A percentile compares a stretch with the other conserved stretches of the same genome.
Evolutionary conservation across 2,113 vertebrate genomes (phyloP).

Genomic region (Rhegmatorhina hoffmannsi): DNA sequence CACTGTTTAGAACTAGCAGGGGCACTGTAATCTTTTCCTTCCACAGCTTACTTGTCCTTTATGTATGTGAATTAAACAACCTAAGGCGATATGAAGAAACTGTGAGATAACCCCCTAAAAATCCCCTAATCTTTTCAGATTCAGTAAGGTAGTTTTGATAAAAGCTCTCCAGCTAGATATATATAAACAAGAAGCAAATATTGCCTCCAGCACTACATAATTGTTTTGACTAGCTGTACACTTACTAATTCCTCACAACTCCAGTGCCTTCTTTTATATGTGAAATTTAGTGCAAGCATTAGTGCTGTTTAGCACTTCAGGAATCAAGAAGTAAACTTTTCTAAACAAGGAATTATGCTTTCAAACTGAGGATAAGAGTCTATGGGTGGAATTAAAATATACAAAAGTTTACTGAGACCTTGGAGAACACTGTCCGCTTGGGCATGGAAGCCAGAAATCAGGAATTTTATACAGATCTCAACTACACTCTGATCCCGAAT

Average conservation of each 20-base stretch:
- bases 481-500: not conserved
- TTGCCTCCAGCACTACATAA: constrained; percentile 32
- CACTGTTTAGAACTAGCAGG: constrained; percentile 9
- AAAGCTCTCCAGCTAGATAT: constrained; percentile 30
- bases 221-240: constrained; percentile 26
- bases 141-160: constrained; percentile 49
- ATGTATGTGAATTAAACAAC: constrained; percentile 22
- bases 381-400: not conserved
- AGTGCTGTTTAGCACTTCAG: not conserved
- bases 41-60: constrained; percentile 43
- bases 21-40: constrained; percentile 20
- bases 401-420: not conserved
- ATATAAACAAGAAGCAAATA: constrained; percentile 47
- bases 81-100: constrained; percentile 47
- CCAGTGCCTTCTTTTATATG: constrained; percentile 9
- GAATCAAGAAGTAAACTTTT: constrained; percentile 14
- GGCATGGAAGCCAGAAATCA: not conserved
- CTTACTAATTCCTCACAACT: constrained; percentile 10
- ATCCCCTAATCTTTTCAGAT: constrained; percentile 59
- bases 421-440: not conserved
- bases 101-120: constrained; percentile 45
- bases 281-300: constrained; percentile 29
- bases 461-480: not conserved
- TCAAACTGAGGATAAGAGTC: not conserved
- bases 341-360: constrained; percentile 11